Conservation (phyloP, 2,888 invertebrate species). For the Thymelicus lineola region DNA sequence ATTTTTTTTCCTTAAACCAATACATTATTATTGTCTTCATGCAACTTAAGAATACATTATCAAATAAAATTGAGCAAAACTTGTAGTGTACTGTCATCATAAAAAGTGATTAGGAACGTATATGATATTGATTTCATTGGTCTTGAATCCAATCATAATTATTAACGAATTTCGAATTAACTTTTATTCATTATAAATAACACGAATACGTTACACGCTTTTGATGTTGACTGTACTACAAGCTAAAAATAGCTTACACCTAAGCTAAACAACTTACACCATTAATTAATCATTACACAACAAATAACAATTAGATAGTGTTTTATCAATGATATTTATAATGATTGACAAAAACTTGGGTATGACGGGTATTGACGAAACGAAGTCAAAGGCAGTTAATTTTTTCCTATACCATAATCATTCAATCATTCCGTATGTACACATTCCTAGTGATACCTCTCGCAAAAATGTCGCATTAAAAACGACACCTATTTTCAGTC, state of each 20-base stretch:
- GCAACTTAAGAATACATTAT: background rate
- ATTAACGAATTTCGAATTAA: no score
- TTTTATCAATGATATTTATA: no score
- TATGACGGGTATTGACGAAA: background rate
- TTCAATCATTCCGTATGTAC: background rate
- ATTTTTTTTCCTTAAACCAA: background rate
- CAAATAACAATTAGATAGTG: no score
- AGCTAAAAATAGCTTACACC: background rate
- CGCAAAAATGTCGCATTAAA: background rate
- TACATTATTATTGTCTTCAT: slow-evolving; percentile 6
- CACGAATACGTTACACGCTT: background rate
- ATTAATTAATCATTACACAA: no score
- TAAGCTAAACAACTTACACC: background rate
- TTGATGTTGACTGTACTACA: background rate
- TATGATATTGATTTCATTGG: no score
- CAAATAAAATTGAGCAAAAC: background rate
- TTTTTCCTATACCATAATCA: background rate
- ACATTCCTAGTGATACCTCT: background rate
- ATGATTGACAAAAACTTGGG: no score
- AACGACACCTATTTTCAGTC: slow-evolving; percentile 5
- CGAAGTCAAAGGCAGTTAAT: background rate
- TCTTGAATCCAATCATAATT: no score
- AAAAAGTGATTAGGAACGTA: background rate
- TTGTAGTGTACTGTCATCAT: background rate
- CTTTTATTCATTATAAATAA: no score